Base-by-base conservation (phyloP, 2,888 invertebrate species). In the Thymelicus acteon region DNA sequence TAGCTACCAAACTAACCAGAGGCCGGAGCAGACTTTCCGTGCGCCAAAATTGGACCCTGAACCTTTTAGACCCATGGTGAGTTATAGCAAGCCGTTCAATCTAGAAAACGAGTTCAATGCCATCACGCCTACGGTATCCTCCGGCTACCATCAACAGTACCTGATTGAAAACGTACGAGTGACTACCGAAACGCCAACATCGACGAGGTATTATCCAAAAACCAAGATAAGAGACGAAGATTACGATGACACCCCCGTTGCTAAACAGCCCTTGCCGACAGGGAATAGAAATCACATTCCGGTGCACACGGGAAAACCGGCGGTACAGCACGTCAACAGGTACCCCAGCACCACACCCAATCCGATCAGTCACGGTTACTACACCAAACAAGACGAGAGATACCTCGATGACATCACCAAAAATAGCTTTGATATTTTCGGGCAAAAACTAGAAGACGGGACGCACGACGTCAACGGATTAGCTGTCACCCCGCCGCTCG, bases 351-450 rank as follows among this genome's bases (percentile, higher is more conserved):
- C 95, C 0, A 95, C 95, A 7, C 88, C 95, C 19, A 94, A 94
- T 79, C 94, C 95, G 7, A 86, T 93, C 78, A 91, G 95, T 83
- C 94, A 96, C 78, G 94, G 95, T 48, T 96, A 95, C 84, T 96
- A 96, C 86, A 96, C 96, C 13, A 95, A 95, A 82, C 96, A 96
- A 74, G 94, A 95, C 82, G 94, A 96, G 79, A 94, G 95, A 70
- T 94, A 95, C 74, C 91, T 96, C 73, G 96, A 96, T 78, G 96
- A 96, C 79, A 96, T 96, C 69, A 96, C 96, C 5, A 96, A 95
- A 82, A 96, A 96, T 79, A 96, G 96, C 70, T 96, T 96, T 80
- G 96, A 96, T 40, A 95, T 96, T 76, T 97, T 96, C 81, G 97
- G 96, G 1, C 96, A 95, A 85, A 97, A 96, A 85, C 84, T 96